A percentile compares a stretch with the other conserved stretches of the same genome.
These are phyloP conservation scores for Megaceryle alcyon DNA, from an alignment of 2,797 vertebrate genomes.

Conservation along the genomic window DNA sequence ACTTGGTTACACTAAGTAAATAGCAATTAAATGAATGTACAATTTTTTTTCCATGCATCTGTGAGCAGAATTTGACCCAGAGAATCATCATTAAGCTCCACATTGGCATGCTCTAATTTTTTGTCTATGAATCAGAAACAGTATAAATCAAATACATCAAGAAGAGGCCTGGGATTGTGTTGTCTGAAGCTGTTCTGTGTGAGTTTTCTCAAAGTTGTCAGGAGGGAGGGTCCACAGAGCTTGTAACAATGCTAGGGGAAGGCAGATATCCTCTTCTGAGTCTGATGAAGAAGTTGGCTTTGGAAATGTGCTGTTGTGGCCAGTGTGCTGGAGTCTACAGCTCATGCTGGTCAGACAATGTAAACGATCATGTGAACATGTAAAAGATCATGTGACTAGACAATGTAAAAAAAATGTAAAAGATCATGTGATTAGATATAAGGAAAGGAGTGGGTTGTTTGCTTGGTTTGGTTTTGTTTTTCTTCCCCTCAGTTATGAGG, in stretches of 20 bases:
- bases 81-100: background rate
- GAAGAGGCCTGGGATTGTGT: background rate
- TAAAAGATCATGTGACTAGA: no score
- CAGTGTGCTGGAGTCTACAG: background rate
- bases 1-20: background rate
- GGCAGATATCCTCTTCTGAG: background rate
- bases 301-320: background rate
- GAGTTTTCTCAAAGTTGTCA: background rate
- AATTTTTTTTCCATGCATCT: background rate
- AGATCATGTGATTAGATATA: no score
- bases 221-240: background rate
- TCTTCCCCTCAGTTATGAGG: no score
- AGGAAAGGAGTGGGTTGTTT: no score
- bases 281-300: background rate
- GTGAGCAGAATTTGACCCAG: slow-evolving; percentile 2
- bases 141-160: background rate
- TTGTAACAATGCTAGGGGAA: fast-evolving
- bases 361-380: background rate
- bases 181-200: background rate
- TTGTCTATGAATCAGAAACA: background rate
- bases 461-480: no score
- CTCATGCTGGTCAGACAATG: background rate
- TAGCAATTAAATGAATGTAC: background rate
- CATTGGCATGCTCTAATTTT: background rate
- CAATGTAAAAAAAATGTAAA: no score